phyloP scores from a whole-genome alignment of 2,888 invertebrate species.

The Ophioninae sp. region DNA sequence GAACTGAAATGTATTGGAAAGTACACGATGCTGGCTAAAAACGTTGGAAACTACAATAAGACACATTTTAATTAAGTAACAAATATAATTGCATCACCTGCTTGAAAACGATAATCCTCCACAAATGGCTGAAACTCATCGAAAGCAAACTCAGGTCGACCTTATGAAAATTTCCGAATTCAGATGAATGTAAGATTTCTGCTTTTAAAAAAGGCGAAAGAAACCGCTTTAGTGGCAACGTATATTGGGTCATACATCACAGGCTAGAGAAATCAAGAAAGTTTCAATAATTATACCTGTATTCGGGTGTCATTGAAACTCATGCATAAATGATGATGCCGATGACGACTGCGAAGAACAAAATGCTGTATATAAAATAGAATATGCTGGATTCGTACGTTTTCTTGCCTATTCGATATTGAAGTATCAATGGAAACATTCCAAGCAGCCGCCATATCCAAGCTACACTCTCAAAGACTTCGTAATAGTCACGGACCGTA shows the following conservation, averaged over 20 bases:
- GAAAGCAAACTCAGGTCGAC: conserved; percentile 2
- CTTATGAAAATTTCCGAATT: conserved; percentile 16
- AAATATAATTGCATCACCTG: conserved; percentile 27
- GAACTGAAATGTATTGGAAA: conserved; percentile 28
- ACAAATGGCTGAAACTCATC: conserved; percentile 24
- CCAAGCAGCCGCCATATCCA: no score
- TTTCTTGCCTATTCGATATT: no score
- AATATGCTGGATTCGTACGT: no score
- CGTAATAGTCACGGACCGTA: no score
- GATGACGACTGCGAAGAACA: no score
- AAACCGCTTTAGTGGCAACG: neutral
- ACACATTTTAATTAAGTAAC: neutral
- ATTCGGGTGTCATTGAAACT: no score
- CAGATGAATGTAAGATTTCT: neutral
- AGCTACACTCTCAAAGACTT: no score
- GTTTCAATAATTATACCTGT: no score
- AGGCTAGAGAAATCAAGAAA: neutral
- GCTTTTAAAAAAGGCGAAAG: neutral
- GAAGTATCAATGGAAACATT: no score
- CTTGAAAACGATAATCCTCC: conserved; percentile 48
- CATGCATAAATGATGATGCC: no score
- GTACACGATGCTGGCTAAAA: neutral
- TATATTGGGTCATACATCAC: neutral
- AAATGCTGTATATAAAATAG: no score
- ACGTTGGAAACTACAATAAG: no score